A percentile compares a stretch with the other conserved stretches of the same genome.
phyloP scores from a whole-genome alignment of 2,113 vertebrate species.

The Bambusicola thoracicus region DNA sequence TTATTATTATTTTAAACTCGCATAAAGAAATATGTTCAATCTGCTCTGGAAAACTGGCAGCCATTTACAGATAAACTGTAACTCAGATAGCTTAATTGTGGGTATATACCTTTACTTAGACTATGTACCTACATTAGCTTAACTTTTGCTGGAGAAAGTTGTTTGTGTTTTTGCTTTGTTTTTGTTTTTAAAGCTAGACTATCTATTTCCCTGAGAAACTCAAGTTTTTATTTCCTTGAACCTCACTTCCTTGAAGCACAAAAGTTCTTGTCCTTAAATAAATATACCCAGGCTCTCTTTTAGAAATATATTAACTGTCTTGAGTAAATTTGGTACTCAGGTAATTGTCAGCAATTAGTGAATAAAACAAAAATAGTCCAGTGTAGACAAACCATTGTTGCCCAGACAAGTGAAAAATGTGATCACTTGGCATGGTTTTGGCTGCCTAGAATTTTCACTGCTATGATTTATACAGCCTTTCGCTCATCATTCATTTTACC shows the following conservation, averaged over 20 bases:
- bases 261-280: not conserved
- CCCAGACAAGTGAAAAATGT: not conserved
- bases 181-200: not conserved
- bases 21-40: not conserved
- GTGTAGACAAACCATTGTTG: not conserved
- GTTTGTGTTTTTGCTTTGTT: not conserved
- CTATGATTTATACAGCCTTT: not conserved
- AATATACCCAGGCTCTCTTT: not conserved
- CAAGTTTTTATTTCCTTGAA: not conserved
- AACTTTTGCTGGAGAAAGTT: not conserved
- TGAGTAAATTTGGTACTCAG: not conserved
- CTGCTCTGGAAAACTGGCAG: not conserved
- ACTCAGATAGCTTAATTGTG: not conserved
- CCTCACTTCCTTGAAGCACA: not conserved
- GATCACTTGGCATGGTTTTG: not conserved
- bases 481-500: not conserved
- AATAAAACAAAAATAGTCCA: not conserved
- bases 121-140: not conserved
- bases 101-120: too few relatives aligned
- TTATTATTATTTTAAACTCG: not conserved
- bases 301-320: constrained; percentile 1
- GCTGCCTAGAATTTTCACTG: not conserved
- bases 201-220: not conserved
- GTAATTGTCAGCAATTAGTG: constrained; percentile 23
- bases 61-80: not conserved